Conservation (phyloP, 2,113 vertebrate species). For the Stigmatopora nigra region DNA sequence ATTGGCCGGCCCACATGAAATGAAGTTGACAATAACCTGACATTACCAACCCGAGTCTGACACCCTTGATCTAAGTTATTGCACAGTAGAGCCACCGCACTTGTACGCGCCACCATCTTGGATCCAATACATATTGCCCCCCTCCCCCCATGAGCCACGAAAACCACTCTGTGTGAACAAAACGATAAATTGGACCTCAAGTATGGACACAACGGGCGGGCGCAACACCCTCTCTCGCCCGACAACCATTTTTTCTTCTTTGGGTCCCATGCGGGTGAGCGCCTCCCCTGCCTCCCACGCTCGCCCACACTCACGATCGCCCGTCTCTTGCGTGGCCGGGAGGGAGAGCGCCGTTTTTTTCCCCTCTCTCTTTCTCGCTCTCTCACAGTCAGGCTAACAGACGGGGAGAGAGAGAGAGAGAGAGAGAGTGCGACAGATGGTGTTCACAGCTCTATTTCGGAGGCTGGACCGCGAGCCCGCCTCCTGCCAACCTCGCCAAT, state of each 20-base stretch:
- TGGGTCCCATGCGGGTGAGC: constrained; percentile 64
- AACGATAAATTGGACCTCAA: too few species aligned
- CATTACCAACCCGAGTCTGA: too few species aligned
- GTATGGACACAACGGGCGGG: too few species aligned
- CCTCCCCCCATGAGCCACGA: too few species aligned
- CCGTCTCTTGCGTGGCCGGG: constrained; percentile 61
- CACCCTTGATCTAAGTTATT: too few species aligned
- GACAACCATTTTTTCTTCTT: constrained; percentile 61
- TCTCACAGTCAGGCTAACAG: constrained; percentile 71
- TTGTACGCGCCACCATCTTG: too few species aligned
- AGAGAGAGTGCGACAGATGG: constrained; percentile 77
- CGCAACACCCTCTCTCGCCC: constrained; percentile 52
- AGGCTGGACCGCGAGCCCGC: constrained; percentile 75
- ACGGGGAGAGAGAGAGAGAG: constrained; percentile 69
- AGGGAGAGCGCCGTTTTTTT: constrained; percentile 38
- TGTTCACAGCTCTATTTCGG: constrained; percentile 82
- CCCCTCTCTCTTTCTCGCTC: constrained; percentile 53
- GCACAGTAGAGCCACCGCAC: too few species aligned
- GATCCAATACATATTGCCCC: too few species aligned
- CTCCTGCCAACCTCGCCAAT: constrained; percentile 49
- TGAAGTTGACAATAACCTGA: too few species aligned
- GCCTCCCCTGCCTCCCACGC: constrained; percentile 51
- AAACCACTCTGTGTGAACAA: too few species aligned
- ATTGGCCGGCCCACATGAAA: too few species aligned
- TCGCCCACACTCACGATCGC: constrained; percentile 71